Evolutionary conservation across 1,140 invertebrate species (phyloP).

Genomic region (Branchinecta lindahli): DNA sequence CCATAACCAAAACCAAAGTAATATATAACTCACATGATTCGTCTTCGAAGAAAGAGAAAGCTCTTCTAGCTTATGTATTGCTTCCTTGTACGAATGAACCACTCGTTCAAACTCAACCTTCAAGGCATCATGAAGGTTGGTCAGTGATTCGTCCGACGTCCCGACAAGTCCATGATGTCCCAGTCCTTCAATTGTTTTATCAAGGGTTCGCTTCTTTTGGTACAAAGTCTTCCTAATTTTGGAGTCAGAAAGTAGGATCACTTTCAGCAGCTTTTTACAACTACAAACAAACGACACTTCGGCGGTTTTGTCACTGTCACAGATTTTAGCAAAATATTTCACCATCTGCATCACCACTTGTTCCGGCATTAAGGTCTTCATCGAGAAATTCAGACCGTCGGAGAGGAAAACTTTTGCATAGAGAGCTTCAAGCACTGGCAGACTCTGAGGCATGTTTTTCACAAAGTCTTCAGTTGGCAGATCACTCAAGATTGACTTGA

Average conservation of each 20-base stretch:
- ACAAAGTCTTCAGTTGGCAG: conserved; percentile 70
- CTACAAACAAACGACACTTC: conserved; percentile 35
- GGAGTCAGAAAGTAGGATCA: conserved; percentile 41
- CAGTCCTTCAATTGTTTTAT: conserved; percentile 65
- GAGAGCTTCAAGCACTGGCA: conserved; percentile 66
- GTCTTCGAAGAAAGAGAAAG: conserved; percentile 39
- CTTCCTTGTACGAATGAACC: conserved; percentile 68
- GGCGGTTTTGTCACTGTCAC: conserved; percentile 24
- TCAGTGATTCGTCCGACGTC: conserved; percentile 40
- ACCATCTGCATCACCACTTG: conserved; percentile 62
- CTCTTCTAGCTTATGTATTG: conserved; percentile 70
- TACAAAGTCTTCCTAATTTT: conserved; percentile 41
- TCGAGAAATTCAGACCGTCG: conserved; percentile 27
- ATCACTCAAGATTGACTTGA: conserved; percentile 42
- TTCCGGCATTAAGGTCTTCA: conserved; percentile 47
- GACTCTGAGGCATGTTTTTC: conserved; percentile 67
- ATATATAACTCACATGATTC: too few species aligned
- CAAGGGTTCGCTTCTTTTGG: conserved; percentile 49
- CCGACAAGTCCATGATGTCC: conserved; percentile 71
- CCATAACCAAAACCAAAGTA: too few species aligned
- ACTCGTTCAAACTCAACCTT: conserved; percentile 54
- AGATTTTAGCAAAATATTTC: conserved; percentile 52
- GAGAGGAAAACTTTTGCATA: conserved; percentile 49
- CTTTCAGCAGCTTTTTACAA: conserved; percentile 40
- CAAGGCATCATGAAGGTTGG: conserved; percentile 39